These are phyloP conservation scores for Orchesellides sinensis DNA, from an alignment of 2,888 invertebrate genomes.

Conservation along the genomic window DNA sequence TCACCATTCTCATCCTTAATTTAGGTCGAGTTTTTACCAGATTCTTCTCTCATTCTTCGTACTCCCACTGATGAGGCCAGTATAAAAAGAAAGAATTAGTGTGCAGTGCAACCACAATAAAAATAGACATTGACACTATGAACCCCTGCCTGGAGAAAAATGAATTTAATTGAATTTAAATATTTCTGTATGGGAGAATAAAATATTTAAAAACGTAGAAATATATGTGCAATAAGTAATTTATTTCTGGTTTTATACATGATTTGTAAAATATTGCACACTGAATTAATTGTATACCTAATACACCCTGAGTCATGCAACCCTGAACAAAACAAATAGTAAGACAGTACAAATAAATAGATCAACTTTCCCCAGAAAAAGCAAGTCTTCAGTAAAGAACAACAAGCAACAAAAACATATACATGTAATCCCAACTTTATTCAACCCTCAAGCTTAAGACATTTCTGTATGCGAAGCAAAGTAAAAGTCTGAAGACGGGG, in stretches of 20 bases:
- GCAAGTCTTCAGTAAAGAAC: constrained; percentile 12
- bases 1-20: constrained; percentile 49
- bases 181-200: not conserved
- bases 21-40: constrained; percentile 43
- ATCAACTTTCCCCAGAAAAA: constrained; percentile 52
- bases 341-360: no score
- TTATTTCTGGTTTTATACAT: no score
- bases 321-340: no score
- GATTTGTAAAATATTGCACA: no score
- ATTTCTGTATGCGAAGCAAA: no score
- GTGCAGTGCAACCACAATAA: not conserved
- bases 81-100: not conserved
- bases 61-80: constrained; percentile 24
- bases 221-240: no score
- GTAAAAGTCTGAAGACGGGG: constrained; percentile 30
- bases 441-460: constrained; percentile 22
- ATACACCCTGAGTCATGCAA: no score
- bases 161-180: not conserved
- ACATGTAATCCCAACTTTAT: constrained; percentile 7
- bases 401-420: constrained; percentile 34
- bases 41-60: constrained; percentile 28
- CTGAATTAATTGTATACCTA: no score
- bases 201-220: not conserved
- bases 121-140: not conserved
- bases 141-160: not conserved